These are phyloP conservation scores for Thaumetopoea pityocampa DNA, from an alignment of 1,140 invertebrate genomes.

Conservation along the genomic window DNA sequence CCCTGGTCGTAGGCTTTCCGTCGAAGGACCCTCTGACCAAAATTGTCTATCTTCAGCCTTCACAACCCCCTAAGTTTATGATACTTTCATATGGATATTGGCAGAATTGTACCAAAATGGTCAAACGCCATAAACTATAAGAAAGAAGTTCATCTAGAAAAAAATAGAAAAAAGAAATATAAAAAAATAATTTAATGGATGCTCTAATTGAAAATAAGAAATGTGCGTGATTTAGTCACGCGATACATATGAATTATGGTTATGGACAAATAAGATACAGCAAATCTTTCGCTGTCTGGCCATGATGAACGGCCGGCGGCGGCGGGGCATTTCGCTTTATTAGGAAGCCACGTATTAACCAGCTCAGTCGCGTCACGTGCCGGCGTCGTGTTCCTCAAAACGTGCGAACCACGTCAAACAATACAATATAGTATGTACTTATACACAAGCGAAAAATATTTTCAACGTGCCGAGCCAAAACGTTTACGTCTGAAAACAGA, in stretches of 20 bases:
- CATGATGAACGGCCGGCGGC: slow-evolving; percentile 11
- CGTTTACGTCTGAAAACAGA: slow-evolving; percentile 4
- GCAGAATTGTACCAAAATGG: no score
- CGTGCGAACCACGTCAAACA: slow-evolving; percentile 28
- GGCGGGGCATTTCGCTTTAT: slow-evolving; percentile 44
- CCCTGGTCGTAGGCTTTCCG: no score
- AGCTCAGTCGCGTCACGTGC: slow-evolving; percentile 39
- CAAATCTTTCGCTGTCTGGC: slow-evolving; percentile 20
- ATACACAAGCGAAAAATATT: slow-evolving; percentile 1
- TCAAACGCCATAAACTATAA: no score
- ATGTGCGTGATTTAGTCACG: neutral
- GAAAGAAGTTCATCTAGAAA: no score
- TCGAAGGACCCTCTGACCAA: no score
- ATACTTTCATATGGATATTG: no score
- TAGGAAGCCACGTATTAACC: slow-evolving; percentile 61
- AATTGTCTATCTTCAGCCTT: no score
- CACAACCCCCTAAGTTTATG: no score
- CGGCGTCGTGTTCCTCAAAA: slow-evolving; percentile 35
- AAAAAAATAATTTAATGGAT: no score
- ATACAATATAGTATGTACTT: slow-evolving; percentile 13
- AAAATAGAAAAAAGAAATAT: no score
- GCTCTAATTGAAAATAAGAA: neutral
- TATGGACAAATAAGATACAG: slow-evolving; percentile 8
- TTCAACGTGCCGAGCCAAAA: slow-evolving; percentile 13
- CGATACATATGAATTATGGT: neutral